These are phyloP conservation scores for Escarpia spicata DNA, from an alignment of 2,888 invertebrate species.

Conservation along the genomic window DNA sequence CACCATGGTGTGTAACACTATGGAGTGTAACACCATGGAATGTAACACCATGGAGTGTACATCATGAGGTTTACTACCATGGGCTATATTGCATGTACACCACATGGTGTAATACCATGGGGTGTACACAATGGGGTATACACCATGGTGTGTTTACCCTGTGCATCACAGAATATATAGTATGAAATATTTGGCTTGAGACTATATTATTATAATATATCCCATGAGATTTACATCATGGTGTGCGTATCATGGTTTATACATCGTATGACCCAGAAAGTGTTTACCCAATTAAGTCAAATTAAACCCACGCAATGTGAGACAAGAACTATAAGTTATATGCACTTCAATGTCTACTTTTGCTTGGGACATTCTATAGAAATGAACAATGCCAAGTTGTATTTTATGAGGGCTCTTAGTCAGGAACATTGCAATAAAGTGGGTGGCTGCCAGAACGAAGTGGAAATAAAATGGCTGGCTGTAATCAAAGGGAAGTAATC, in stretches of 20 bases:
- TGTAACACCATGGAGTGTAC: neutral
- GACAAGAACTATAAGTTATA: neutral
- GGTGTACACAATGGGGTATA: neutral
- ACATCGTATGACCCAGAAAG: neutral
- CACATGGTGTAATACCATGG: neutral
- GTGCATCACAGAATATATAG: neutral
- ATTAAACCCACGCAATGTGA: neutral
- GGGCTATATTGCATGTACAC: neutral
- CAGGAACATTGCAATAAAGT: neutral
- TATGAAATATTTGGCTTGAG: too few relatives aligned
- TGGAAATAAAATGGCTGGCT: neutral
- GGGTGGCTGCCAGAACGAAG: neutral
- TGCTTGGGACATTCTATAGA: neutral
- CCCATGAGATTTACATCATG: neutral
- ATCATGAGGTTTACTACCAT: neutral
- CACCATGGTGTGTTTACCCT: neutral
- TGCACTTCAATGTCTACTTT: neutral
- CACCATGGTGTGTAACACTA: neutral
- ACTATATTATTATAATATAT: neutral
- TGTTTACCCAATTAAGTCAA: neutral
- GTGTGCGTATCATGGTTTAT: neutral
- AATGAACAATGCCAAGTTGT: neutral
- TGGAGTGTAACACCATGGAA: neutral
- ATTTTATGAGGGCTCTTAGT: neutral
- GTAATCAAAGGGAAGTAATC: neutral